Evolutionary conservation across 1,140 invertebrate species (phyloP).

Genomic region (Maconellicoccus hirsutus): DNA sequence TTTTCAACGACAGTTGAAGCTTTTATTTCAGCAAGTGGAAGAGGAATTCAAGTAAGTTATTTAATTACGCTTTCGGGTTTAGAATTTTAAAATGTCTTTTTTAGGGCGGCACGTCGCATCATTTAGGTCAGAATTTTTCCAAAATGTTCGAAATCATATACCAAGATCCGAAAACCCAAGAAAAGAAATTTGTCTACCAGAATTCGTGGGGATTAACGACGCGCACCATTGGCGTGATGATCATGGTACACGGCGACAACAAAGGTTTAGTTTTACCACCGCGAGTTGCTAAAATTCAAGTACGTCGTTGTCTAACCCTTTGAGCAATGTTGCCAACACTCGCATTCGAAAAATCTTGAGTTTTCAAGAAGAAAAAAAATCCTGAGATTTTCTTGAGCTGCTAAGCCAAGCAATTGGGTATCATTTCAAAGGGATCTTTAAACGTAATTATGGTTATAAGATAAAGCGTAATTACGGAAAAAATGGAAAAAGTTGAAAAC

Average conservation of each 20-base stretch:
- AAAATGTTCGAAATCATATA: constrained; percentile 98
- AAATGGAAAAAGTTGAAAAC: too few relatives aligned
- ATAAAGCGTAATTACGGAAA: too few relatives aligned
- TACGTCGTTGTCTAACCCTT: constrained; percentile 30
- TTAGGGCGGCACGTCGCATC: constrained; percentile 88
- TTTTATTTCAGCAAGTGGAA: constrained; percentile 85
- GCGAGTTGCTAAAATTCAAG: constrained; percentile 66
- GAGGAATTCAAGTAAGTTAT: constrained; percentile 66
- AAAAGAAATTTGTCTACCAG: constrained; percentile 86
- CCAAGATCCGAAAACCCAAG: constrained; percentile 81
- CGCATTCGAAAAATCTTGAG: too few relatives aligned
- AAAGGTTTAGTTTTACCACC: constrained; percentile 93
- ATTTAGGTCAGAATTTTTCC: constrained; percentile 97
- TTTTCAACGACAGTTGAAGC: constrained; percentile 96
- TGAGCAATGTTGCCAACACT: too few relatives aligned
- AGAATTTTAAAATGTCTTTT: constrained; percentile 21
- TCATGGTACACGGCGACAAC: constrained; percentile 96
- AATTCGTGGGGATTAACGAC: constrained; percentile 99
- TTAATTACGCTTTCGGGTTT: neutral
- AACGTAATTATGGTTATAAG: too few relatives aligned
- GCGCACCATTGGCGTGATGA: constrained; percentile 86
- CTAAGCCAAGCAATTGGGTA: too few relatives aligned
- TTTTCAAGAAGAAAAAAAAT: too few relatives aligned
- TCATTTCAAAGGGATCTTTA: too few relatives aligned
- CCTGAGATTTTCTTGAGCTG: too few relatives aligned